These are phyloP conservation scores for Protophormia terraenovae DNA, from an alignment of 2,888 invertebrate genomes.

Conservation along the genomic window DNA sequence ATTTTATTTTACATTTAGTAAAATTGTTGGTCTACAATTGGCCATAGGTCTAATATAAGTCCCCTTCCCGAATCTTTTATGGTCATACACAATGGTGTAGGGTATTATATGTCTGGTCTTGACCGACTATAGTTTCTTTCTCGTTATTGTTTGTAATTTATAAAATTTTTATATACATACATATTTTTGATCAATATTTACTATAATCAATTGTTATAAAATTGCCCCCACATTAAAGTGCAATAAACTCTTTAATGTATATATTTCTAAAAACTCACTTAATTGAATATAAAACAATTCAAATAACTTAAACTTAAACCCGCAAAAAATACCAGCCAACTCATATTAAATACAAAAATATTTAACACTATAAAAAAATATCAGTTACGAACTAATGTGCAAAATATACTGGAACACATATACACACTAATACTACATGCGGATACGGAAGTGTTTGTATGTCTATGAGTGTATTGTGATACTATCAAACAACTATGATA, in stretches of 20 bases:
- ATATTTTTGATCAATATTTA: not conserved
- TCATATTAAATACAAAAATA: constrained; percentile 54
- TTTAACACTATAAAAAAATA: constrained; percentile 56
- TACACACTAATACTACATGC: not conserved
- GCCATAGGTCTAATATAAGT: too few species aligned
- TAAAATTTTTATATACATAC: too few species aligned
- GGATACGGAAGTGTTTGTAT: not conserved
- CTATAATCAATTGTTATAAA: too few species aligned
- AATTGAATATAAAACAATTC: constrained; percentile 17
- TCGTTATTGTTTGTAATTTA: too few species aligned
- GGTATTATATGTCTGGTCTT: too few species aligned
- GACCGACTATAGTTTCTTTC: too few species aligned
- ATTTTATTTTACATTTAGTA: too few species aligned
- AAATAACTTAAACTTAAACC: constrained; percentile 8
- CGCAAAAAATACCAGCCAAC: constrained; percentile 39
- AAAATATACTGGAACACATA: not conserved
- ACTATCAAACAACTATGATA: constrained; percentile 38
- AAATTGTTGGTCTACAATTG: too few species aligned
- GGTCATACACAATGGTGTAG: too few species aligned
- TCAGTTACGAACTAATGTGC: constrained; percentile 25
- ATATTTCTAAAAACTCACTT: constrained; percentile 3
- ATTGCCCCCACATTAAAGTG: not conserved
- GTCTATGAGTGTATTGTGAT: not conserved
- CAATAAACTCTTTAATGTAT: not conserved
- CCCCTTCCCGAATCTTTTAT: too few species aligned